These are phyloP conservation scores for Notamacropus eugenii DNA, from an alignment of 2,797 vertebrate species.

Conservation along the genomic window DNA sequence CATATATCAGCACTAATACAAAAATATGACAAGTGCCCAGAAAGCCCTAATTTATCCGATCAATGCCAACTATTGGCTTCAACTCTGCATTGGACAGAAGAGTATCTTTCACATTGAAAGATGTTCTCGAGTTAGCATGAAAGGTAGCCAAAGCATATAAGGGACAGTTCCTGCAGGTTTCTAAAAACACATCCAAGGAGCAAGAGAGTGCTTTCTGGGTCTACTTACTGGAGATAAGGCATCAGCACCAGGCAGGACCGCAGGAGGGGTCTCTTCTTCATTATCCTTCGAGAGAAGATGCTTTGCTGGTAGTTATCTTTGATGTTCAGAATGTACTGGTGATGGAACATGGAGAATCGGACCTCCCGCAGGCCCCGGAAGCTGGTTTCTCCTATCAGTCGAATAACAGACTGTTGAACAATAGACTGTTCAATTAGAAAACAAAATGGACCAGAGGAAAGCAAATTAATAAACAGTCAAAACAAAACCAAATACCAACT, in stretches of 20 bases:
- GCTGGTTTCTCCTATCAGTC: slow-evolving; percentile 95
- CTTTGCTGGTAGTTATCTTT: slow-evolving; percentile 96
- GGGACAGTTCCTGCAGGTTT: background rate
- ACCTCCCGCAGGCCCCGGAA: slow-evolving; percentile 95
- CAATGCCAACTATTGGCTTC: background rate
- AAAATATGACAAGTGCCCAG: background rate
- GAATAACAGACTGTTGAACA: slow-evolving; percentile 91
- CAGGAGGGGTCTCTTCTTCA: slow-evolving; percentile 95
- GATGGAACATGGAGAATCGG: slow-evolving; percentile 97
- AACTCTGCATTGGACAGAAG: background rate
- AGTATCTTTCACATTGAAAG: background rate
- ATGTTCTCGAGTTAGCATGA: background rate
- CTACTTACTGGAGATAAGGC: slow-evolving; percentile 94
- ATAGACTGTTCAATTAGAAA: slow-evolving; percentile 1
- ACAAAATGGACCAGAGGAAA: slow-evolving; percentile 10
- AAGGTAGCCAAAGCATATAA: background rate
- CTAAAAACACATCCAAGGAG: background rate
- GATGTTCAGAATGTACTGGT: slow-evolving; percentile 97
- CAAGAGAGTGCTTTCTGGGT: background rate
- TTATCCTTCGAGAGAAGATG: slow-evolving; percentile 94
- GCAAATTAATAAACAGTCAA: slow-evolving; percentile 44
- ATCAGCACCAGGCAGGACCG: slow-evolving; percentile 93
- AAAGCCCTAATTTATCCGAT: background rate
- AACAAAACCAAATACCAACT: slow-evolving; percentile 44
- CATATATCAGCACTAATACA: background rate